A percentile compares a stretch with the other conserved stretches of the same genome.
Evolutionary conservation across 1,140 invertebrate genomes (phyloP).

Genomic region (Eufriesea mexicana): DNA sequence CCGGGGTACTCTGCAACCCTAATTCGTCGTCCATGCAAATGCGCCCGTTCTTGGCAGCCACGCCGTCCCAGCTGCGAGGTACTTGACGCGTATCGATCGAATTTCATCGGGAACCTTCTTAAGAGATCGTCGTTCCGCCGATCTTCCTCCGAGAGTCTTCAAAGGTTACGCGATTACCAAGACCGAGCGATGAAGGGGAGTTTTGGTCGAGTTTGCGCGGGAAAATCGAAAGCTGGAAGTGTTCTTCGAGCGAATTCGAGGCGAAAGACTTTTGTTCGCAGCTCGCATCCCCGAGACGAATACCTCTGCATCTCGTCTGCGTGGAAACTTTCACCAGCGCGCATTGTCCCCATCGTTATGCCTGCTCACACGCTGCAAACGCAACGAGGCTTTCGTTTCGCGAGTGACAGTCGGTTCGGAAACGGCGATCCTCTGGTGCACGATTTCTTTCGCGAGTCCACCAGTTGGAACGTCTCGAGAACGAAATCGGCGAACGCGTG

Average conservation of each 20-base stretch:
- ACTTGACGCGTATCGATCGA: background rate
- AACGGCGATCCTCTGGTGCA: background rate
- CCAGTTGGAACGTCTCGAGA: background rate
- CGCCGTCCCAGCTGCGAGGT: background rate
- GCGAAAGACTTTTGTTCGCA: conserved; percentile 45
- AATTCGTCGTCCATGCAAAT: conserved; percentile 9
- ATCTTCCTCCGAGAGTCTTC: no score
- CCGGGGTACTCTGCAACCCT: background rate
- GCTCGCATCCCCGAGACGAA: conserved; percentile 46
- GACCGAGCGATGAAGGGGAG: background rate
- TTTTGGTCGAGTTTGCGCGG: background rate
- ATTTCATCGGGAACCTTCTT: background rate
- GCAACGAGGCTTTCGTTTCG: conserved; percentile 54
- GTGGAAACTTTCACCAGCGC: conserved; percentile 65
- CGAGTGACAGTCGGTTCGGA: conserved; percentile 40
- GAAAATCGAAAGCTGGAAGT: background rate
- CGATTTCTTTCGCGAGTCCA: background rate
- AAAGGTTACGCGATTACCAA: no score
- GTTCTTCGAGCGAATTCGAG: background rate
- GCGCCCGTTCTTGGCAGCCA: background rate
- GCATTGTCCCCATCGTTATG: conserved; percentile 61
- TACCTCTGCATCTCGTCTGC: conserved; percentile 41
- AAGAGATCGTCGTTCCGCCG: background rate
- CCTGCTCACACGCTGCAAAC: conserved; percentile 39
- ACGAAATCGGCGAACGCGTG: background rate